Evolutionary conservation across 2,888 invertebrate genomes (phyloP).

Genomic region (Cinara cedri): DNA sequence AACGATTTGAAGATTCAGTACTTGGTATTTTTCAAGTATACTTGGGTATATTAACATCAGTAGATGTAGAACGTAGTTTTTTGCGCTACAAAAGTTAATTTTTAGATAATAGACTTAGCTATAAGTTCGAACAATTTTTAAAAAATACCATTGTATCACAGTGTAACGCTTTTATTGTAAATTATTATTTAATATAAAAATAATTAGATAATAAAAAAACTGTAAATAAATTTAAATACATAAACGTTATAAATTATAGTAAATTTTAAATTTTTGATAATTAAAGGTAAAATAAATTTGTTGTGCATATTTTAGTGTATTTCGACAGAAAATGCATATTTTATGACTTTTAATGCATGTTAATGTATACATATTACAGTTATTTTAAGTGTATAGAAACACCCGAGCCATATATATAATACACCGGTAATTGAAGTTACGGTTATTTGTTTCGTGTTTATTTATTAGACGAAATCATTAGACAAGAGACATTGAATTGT

Average conservation of each 20-base stretch:
- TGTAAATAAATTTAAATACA: background rate
- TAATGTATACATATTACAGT: too few species aligned
- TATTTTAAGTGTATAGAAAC: too few species aligned
- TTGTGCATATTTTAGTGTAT: too few species aligned
- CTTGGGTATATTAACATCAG: background rate
- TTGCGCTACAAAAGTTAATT: background rate
- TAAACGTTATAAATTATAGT: too few species aligned
- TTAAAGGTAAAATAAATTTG: too few species aligned
- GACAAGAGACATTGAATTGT: constrained; percentile 96
- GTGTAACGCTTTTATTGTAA: constrained; percentile 8
- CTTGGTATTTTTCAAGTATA: background rate
- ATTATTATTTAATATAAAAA: too few species aligned
- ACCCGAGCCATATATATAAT: too few species aligned
- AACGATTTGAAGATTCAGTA: background rate
- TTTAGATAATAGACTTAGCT: background rate
- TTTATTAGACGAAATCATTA: constrained; percentile 70
- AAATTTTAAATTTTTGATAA: too few species aligned
- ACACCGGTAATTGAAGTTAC: too few species aligned
- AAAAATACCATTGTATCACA: constrained; percentile 10
- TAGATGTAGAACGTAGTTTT: constrained; percentile 10
- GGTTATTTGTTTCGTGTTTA: too few species aligned
- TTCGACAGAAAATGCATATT: too few species aligned
- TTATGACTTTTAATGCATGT: too few species aligned
- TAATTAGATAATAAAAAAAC: background rate
- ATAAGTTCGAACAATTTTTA: background rate